Conservation (phyloP, 2,113 vertebrate species). For the Hassar affinis region DNA sequence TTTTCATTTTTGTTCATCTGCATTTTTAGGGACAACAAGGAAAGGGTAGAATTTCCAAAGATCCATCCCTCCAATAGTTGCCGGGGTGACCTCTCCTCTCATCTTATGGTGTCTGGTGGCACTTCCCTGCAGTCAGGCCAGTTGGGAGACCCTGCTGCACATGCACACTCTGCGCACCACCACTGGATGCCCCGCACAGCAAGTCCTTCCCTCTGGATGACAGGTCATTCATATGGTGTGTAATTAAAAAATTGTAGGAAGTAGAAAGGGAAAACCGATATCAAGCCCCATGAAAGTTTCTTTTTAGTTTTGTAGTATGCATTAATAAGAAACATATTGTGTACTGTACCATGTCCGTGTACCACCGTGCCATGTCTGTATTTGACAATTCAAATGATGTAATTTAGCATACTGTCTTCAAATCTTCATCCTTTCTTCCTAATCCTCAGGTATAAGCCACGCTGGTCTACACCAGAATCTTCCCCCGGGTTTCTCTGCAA, state of each 20-base stretch:
- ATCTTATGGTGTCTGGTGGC: conserved; percentile 86
- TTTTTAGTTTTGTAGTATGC: too few relatives aligned
- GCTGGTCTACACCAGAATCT: conserved; percentile 92
- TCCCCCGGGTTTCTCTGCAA: conserved; percentile 86
- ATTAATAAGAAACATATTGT: background rate
- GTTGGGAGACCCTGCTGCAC: conserved; percentile 80
- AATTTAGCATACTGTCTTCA: background rate
- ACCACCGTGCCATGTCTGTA: background rate
- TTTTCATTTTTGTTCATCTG: conserved; percentile 21
- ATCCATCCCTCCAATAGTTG: conserved; percentile 87
- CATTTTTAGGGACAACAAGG: conserved; percentile 86
- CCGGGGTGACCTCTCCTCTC: conserved; percentile 87
- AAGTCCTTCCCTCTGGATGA: conserved; percentile 96
- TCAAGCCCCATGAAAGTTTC: background rate
- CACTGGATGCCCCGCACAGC: conserved; percentile 94
- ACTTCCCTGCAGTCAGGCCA: conserved; percentile 85
- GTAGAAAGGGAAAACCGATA: background rate
- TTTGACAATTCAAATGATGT: background rate
- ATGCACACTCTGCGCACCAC: conserved; percentile 83
- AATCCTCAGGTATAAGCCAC: conserved; percentile 84
- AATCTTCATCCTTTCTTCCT: background rate
- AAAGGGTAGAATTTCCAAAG: conserved; percentile 88
- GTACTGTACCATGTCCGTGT: background rate
- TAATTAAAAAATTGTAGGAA: background rate
- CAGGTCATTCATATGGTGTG: conserved; percentile 89